Base-by-base conservation (phyloP, 2,888 invertebrate genomes). In the Anarsia innoxiella region DNA sequence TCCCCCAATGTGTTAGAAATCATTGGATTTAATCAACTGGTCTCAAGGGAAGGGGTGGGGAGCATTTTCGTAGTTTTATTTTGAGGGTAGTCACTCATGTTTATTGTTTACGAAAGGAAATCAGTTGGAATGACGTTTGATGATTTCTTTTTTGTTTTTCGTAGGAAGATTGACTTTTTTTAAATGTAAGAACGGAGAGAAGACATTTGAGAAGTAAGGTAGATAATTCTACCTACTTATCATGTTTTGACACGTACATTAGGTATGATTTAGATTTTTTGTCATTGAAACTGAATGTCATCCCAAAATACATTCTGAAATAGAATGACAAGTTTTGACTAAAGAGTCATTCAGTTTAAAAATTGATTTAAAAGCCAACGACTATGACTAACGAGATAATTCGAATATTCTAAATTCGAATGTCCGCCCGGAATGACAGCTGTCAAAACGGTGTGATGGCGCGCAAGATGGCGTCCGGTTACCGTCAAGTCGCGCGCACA, bases 391-490 rank as follows among this genome's bases (percentile, higher is more conserved):
- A 28, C 5, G 12, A 12, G 2, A 28, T 12, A 12, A 28, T 54
- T 70, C 71, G 58, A 70, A 70, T 55, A 67, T 72, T 78, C 75
- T 76, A 80, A 77, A 72, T 77, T 64, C 63, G 69, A 74, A 77
- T 76, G 77, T 78, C 77, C 71, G 67, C 60, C 60, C 53, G 60
- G 62, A 68, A 56, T 82, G 83, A 83, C 83, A 82, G 79, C 78
- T 83, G 83, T 83, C 83, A 83, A 74, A 78, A 66, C 74, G 68
- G 66, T 66, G 77, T 78, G 73, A 78, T 70, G 71, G 71, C 71
- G 59, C 60, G 68, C 72, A 72, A 70, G 60, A 69, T 70, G 73
- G 82, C 82, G 80, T 83, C 79, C 79, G 79, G 82, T 83, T 79
- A 78, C 83, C 66, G 78, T 70, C n/a, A 3, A 78, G 59, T 60